Evolutionary conservation across 2,888 invertebrate species (phyloP).

Genomic region (Choristoneura rosaceana): DNA sequence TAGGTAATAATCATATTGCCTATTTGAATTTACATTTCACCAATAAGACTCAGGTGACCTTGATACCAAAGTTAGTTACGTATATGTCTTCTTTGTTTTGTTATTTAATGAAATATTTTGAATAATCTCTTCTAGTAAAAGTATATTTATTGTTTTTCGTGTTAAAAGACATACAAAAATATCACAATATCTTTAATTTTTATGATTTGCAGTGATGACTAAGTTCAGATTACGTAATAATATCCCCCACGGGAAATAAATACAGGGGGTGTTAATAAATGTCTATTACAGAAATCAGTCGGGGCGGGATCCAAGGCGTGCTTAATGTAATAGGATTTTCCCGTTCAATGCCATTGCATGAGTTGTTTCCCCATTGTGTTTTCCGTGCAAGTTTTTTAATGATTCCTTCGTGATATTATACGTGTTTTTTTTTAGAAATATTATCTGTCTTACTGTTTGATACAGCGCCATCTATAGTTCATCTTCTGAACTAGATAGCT

Average conservation of each 20-base stretch:
- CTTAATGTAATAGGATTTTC: conserved; percentile 18
- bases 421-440: not conserved
- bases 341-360: conserved; percentile 1
- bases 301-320: not conserved
- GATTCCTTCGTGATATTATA: not conserved
- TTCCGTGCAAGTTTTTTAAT: not conserved
- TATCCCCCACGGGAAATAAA: conserved; percentile 31
- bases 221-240: conserved; percentile 7
- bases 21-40: no score
- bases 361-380: not conserved
- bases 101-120: no score
- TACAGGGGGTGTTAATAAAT: conserved; percentile 33
- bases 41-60: no score
- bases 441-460: not conserved
- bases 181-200: no score
- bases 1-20: no score
- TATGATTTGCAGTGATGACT: conserved; percentile 3
- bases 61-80: no score
- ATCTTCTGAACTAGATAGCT: no score
- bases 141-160: no score
- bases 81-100: no score
- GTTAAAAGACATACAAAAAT: no score
- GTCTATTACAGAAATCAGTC: conserved; percentile 26
- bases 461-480: no score
- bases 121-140: no score